Conservation (phyloP, 1,140 invertebrate genomes). For the Sycobia sp. region DNA sequence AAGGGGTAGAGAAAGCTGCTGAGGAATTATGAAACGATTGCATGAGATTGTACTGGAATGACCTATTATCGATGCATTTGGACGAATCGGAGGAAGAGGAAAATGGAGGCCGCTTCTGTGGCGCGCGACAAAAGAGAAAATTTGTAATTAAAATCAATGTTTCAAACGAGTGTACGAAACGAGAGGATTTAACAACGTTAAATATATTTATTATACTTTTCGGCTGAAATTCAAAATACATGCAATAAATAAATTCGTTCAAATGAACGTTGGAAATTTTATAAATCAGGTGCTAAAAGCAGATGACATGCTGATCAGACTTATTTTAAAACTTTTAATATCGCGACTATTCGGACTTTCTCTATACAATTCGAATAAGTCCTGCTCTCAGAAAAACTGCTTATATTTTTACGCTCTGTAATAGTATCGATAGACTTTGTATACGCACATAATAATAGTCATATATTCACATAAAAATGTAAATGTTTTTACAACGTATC, state of each 20-base stretch:
- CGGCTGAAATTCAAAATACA: background rate
- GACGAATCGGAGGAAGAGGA: background rate
- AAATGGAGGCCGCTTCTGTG: too few relatives aligned
- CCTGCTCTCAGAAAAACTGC: too few relatives aligned
- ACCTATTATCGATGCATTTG: background rate
- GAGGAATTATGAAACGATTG: background rate
- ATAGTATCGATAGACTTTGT: too few relatives aligned
- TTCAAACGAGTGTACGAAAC: background rate
- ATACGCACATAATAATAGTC: too few relatives aligned
- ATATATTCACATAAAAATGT: too few relatives aligned
- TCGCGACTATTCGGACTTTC: too few relatives aligned
- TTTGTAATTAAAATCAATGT: conserved; percentile 4
- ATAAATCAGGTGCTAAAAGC: too few relatives aligned
- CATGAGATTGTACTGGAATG: background rate
- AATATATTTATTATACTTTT: background rate
- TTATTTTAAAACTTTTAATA: background rate
- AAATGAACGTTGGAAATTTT: background rate
- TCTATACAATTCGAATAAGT: too few relatives aligned
- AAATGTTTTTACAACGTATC: too few relatives aligned
- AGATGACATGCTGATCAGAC: too few relatives aligned
- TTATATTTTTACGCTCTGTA: too few relatives aligned
- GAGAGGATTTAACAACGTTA: background rate
- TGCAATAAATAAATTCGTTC: background rate
- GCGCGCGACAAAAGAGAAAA: background rate
- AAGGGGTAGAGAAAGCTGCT: background rate